Evolutionary conservation across 2,888 invertebrate genomes (phyloP), one percentile per base, ranked within the genome.

Genomic region (Xylota segnis): DNA sequence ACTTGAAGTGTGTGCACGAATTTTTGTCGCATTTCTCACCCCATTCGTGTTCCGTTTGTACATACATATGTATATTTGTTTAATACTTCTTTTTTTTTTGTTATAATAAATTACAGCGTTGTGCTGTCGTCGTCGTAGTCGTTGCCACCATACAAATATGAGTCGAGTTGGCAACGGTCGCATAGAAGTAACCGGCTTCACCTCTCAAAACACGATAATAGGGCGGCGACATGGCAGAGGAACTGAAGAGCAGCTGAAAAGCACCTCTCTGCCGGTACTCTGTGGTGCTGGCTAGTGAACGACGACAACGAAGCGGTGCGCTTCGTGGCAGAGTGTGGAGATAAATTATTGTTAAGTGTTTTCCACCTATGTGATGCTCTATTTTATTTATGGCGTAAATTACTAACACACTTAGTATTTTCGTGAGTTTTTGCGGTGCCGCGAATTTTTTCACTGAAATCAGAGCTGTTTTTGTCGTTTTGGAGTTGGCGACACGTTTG

Each of bases 381-480:
- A 71, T 58, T 83, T 71, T 65, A 83, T 83, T 54, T 71, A 71
- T 76, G 58, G 45, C 71, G 56, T 71, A 82, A 54, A 75, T 81
- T 37, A 34, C 52, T 50, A 43, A 50, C 56, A 50, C 50, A 58
- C 29, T 4, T 12, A 40, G n/a, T n/a, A n/a, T n/a, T 18, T 45
- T 54, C 2, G 5, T 40, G 37, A 18, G 29, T 23, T 74, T 70
- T 70, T 58, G 27, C 27, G 9, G 16, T 50, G n/a, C 23, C 14
- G 10, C 29, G 54, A 27, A 29, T 29, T 34, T 50, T 23, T 23
- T 23, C 37, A 37, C 37, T 18, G 18, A 58, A 58, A 37, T n/a
- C 12, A n/a, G n/a, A n/a, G n/a, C n/a, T n/a, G 18, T 4, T 50
- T 50, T 23, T 18, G 0, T 10, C 16, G 40, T 45, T 63, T 29